A percentile compares a stretch with the other conserved stretches of the same genome.
Evolutionary conservation across 2,797 vertebrate species (phyloP).

Genomic region (Acanthurus leucopareius): DNA sequence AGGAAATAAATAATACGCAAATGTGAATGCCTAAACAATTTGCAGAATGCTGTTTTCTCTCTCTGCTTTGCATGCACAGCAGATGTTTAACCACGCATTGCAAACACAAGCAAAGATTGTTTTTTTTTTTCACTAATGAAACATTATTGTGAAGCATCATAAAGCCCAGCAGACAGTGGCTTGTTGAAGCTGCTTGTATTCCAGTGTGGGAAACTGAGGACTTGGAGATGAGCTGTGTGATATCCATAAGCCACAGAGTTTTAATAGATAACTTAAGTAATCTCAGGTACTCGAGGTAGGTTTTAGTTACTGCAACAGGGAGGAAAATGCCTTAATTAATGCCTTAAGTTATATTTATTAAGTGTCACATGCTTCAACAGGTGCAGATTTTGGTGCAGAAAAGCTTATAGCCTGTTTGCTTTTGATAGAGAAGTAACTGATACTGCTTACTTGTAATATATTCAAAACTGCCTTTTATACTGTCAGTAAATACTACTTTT

Average conservation of each 20-base stretch:
- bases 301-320: too few species aligned
- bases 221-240: conserved; percentile 15
- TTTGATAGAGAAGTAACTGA: too few species aligned
- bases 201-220: conserved; percentile 31
- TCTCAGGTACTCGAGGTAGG: neutral
- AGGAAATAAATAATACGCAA: conserved; percentile 21
- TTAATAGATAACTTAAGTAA: conserved; percentile 3
- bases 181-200: conserved; percentile 42
- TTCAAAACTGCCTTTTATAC: too few species aligned
- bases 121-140: conserved; percentile 67
- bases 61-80: conserved; percentile 41
- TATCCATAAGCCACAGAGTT: neutral
- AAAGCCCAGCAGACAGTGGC: conserved; percentile 39
- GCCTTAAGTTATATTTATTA: too few species aligned
- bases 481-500: too few species aligned
- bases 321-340: too few species aligned
- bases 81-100: conserved; percentile 70
- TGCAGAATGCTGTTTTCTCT: conserved; percentile 30
- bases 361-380: too few species aligned
- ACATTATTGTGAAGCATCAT: conserved; percentile 36
- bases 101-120: conserved; percentile 55
- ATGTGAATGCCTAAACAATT: conserved; percentile 60
- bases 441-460: too few species aligned
- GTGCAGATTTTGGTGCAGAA: too few species aligned
- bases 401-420: too few species aligned